Evolutionary conservation across 2,888 invertebrate genomes (phyloP), one percentile per base, ranked within the genome.

Genomic region (Zaprionus bogoriensis): DNA sequence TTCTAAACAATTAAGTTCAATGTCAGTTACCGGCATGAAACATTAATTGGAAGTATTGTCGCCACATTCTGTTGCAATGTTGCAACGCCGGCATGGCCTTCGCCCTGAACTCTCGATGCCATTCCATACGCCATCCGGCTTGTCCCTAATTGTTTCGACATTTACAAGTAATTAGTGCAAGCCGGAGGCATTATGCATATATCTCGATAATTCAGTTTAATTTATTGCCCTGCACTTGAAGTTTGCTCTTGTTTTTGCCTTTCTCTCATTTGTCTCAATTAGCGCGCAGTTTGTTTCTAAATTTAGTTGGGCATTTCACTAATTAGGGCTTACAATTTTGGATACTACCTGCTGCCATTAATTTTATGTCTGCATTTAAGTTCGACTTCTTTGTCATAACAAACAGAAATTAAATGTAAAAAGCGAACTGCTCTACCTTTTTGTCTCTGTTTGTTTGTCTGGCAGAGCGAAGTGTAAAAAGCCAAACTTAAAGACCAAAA

Each of bases 1-100:
- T 54, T 67, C 64, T 47, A 63, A 72, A 74, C 70, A 77, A 82
- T 72, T 72, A 72, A 67, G 51, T 64, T 61, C 62, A 65, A 59
- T 67, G 79, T 67, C 76, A 61, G 39, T 79, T 63, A 17, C 23
- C 27, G 28, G 32, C 61, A 63, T 71, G 51, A 68, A 70, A 70
- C 48, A 77, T 69, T 79, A 69, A 81, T 74, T 73, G 70, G 30
- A 74, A 64, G 60, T 50, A 61, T 52, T 71, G 64, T 55, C 54
- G 39, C 23, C 19, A 12, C 36, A 28, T 30, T 23, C 54, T 68
- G 42, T 60, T 61, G 23, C 47, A n/a, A n/a, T n/a, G 38, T 12
- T 19, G 28, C 19, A 14, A 64, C 45, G 61, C 6, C 27, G 44
- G 27, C 9, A 6, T 30, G 10, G 12, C 3, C 25, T 19, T 17